Evolutionary conservation across 2,797 vertebrate genomes (phyloP).

Genomic region (Podargus strigoides): DNA sequence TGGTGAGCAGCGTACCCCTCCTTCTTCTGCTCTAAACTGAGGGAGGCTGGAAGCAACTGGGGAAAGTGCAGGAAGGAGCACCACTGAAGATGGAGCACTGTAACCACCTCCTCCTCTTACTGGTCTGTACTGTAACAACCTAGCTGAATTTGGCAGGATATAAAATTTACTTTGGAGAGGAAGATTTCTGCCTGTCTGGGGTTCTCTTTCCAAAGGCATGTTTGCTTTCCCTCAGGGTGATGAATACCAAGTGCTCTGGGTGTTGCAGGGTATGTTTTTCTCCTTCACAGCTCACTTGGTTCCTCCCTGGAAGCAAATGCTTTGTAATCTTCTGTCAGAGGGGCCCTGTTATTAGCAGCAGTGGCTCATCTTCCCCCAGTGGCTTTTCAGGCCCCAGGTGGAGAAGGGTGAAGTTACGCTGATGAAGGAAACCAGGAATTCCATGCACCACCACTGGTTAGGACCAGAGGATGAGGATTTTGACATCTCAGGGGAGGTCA

Average conservation of each 20-base stretch:
- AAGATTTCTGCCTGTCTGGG: slow-evolving; percentile 21
- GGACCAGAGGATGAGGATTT: background rate
- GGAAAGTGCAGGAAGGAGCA: background rate
- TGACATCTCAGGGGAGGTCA: background rate
- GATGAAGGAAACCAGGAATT: background rate
- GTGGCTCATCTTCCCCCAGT: background rate
- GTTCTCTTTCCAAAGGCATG: slow-evolving; percentile 2
- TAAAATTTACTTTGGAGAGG: background rate
- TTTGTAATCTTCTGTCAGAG: slow-evolving; percentile 3
- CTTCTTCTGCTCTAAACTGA: background rate
- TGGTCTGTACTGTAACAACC: background rate
- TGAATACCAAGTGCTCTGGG: slow-evolving; percentile 14
- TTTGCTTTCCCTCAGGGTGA: slow-evolving; percentile 45
- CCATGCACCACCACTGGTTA: background rate
- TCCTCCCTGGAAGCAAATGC: slow-evolving; percentile 36
- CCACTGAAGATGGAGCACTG: background rate
- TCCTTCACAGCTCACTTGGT: slow-evolving; percentile 51
- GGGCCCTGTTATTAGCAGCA: background rate
- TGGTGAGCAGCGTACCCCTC: background rate
- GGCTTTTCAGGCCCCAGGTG: background rate
- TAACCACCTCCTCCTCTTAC: background rate
- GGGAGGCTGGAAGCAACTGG: background rate
- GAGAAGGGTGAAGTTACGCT: background rate
- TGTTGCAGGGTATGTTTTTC: slow-evolving; percentile 33
- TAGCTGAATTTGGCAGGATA: background rate